Evolutionary conservation across 2,797 vertebrate genomes (phyloP), one percentile per base, ranked within the genome.

Genomic region (Masticophis lateralis): DNA sequence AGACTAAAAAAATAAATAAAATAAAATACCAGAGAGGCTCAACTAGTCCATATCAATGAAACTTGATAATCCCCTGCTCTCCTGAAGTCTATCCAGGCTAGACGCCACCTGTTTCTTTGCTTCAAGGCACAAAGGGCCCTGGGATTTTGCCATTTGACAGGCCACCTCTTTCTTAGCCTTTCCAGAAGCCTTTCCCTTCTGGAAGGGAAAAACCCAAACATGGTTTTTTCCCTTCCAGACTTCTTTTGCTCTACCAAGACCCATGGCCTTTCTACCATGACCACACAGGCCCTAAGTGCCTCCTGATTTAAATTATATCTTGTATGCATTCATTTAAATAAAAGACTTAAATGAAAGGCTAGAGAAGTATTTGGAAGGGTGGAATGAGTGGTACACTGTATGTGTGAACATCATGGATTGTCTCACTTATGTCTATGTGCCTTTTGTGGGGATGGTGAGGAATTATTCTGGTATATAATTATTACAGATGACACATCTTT

Each of bases 281-380:
- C 10, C 25, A 83, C 0, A 61, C 56, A n/a, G 27, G 27, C 14
- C 37, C 53, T 43, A 47, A 79, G 5, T 51, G 47, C 27, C 14
- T 74, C 43, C 51, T 87, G 86, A 10, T 92, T 91, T 59, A n/a
- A 92, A 11, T 11, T 90, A 86, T 95, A 87, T 93, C 91, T 91
- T 95, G 89, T 94, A 91, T 90, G 59, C 74, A 1, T 95, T 95
- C 95, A 94, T 94, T 79, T 12, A 43, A 66, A 55, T 57, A 61
- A 92, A 95, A 96, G 96, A 87, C 56, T 91, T 97, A 61, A 61
- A 61, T 63, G 28, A 63, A 63, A 4, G 69, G 93, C 88, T 96
- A 95, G 95, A 74, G 37, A 94, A 94, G 96, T 95, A 96, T 95
- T 96, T 97, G 95, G 92, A 95, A 56, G 97, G 91, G 94, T 96